Conservation (phyloP, 2,888 invertebrate genomes). For the Noctua janthina region DNA sequence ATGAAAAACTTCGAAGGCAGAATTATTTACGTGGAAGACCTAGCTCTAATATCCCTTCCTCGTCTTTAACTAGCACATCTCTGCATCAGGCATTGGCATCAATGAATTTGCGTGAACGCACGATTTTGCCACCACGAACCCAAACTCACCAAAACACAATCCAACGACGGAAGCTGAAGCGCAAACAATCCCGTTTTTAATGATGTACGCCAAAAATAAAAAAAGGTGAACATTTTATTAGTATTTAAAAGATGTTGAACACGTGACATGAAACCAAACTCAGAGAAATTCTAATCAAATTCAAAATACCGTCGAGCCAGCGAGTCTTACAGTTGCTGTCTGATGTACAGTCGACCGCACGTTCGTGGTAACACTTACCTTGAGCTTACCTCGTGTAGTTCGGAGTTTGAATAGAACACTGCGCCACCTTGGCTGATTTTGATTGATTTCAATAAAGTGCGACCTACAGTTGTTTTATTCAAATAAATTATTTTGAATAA, state of each 20-base stretch:
- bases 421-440: neutral
- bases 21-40: slow-evolving; percentile 5
- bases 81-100: slow-evolving; percentile 30
- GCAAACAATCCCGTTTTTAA: slow-evolving; percentile 44
- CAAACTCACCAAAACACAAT: neutral
- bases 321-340: neutral
- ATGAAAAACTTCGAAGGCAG: slow-evolving; percentile 11
- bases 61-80: neutral
- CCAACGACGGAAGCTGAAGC: slow-evolving; percentile 35
- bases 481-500: neutral
- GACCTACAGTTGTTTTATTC: neutral
- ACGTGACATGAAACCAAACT: neutral
- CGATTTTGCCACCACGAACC: slow-evolving; percentile 10
- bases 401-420: neutral
- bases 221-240: neutral
- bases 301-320: neutral
- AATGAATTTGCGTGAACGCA: slow-evolving; percentile 23
- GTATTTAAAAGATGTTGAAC: neutral
- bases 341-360: neutral
- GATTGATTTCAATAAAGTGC: neutral
- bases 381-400: neutral
- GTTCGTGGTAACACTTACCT: neutral
- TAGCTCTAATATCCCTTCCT: neutral
- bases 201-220: too few relatives aligned
- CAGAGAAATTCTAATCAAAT: neutral